phyloP scores from a whole-genome alignment of 2,113 vertebrate species.

The Sinocyclocheilus anshuiensis region DNA sequence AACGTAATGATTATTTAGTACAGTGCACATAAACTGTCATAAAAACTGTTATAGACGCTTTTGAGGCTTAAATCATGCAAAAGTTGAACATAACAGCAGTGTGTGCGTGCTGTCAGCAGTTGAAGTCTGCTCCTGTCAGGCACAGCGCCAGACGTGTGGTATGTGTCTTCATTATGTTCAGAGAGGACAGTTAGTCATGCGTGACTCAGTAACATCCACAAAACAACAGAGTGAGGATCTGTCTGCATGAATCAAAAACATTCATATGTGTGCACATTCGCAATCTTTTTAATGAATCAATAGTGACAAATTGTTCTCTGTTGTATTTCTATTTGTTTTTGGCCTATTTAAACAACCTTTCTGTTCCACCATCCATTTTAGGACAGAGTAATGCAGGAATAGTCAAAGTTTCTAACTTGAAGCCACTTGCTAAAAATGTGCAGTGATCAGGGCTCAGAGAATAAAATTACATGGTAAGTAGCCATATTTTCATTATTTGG shows the following conservation, averaged over 20 bases:
- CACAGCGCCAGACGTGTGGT: conserved; percentile 19
- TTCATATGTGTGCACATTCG: conserved; percentile 9
- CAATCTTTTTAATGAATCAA: conserved; percentile 2
- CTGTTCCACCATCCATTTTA: neutral
- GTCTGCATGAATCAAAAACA: conserved; percentile 27
- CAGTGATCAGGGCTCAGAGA: neutral
- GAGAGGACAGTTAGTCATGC: conserved; percentile 36
- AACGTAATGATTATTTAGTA: neutral
- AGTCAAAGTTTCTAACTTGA: neutral
- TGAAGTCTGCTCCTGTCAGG: conserved; percentile 21
- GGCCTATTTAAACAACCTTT: neutral
- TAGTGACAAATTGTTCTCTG: conserved; percentile 9
- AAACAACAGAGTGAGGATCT: conserved; percentile 34
- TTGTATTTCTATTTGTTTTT: neutral
- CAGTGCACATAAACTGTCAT: neutral
- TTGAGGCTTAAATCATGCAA: neutral
- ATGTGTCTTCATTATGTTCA: conserved; percentile 36
- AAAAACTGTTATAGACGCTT: neutral
- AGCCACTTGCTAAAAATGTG: neutral
- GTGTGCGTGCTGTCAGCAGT: neutral
- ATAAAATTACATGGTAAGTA: neutral
- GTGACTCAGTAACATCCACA: conserved; percentile 31
- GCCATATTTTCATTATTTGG: neutral
- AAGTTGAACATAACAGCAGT: neutral
- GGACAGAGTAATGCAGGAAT: neutral